phyloP scores from a whole-genome alignment of 2,113 vertebrate genomes.

The Platichthys flesus region DNA sequence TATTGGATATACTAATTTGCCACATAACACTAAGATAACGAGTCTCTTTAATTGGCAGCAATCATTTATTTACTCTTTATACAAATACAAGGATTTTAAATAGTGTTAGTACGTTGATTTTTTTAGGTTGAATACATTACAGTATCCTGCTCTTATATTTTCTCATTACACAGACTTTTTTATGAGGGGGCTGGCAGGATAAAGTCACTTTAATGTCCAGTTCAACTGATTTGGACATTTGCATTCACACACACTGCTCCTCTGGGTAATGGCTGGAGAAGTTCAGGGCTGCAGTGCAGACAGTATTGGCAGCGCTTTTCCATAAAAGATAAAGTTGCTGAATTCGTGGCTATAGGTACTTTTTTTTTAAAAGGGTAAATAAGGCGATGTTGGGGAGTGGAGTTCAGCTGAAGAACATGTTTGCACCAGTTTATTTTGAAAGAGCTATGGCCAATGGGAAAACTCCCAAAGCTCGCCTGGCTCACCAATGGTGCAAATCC shows the following conservation, averaged over 20 bases:
- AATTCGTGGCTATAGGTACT: not conserved
- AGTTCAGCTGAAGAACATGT: not conserved
- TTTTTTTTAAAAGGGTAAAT: not conserved
- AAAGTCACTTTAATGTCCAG: not conserved
- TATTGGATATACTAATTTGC: slow-evolving; percentile 10
- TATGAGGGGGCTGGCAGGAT: not conserved
- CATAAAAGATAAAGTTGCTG: not conserved
- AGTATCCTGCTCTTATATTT: not conserved
- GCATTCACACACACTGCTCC: not conserved
- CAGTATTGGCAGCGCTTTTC: not conserved
- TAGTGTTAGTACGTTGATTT: not conserved
- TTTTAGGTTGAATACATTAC: not conserved
- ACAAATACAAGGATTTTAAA: not conserved
- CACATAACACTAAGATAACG: not conserved
- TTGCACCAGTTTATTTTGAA: not conserved
- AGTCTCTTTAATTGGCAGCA: slow-evolving; percentile 8
- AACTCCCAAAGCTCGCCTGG: not conserved
- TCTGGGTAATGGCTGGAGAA: not conserved
- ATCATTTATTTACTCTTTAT: not conserved
- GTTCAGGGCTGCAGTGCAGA: slow-evolving; percentile 1
- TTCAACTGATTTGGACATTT: not conserved
- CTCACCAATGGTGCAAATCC: not conserved
- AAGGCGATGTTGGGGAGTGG: not conserved
- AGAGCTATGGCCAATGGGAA: not conserved
- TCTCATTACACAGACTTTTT: not conserved